Evolutionary conservation across 64 coral and sea anemone species (phyloP).

Genomic region (Stichodactyla mertensii): DNA sequence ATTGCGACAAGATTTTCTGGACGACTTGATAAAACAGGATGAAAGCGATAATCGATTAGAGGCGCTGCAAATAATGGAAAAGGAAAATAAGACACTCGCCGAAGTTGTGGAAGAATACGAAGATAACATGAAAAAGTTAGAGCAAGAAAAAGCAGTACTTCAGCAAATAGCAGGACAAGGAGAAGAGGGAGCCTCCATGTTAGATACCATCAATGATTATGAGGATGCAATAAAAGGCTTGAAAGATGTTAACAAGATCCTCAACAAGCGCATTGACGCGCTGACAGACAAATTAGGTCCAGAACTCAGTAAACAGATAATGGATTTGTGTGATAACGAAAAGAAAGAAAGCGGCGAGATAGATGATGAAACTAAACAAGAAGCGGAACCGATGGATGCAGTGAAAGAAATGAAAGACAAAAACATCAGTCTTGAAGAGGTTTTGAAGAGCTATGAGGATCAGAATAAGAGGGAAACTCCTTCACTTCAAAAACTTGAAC

Average conservation of each 20-base stretch:
- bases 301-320: conserved; percentile 41
- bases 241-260: conserved; percentile 32
- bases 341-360: background rate
- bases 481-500: background rate
- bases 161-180: conserved; percentile 16
- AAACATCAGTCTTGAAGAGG: conserved; percentile 8
- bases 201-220: conserved; percentile 31
- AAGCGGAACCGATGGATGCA: background rate
- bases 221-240: conserved; percentile 55
- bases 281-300: conserved; percentile 49
- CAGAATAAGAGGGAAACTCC: background rate
- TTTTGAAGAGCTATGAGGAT: background rate
- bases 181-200: conserved; percentile 16
- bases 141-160: conserved; percentile 7
- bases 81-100: conserved; percentile 46
- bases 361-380: background rate
- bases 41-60: background rate
- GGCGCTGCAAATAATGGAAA: conserved; percentile 33
- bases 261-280: conserved; percentile 45
- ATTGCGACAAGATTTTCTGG: conserved; percentile 28
- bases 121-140: conserved; percentile 25
- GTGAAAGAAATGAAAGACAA: conserved; percentile 5
- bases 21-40: background rate
- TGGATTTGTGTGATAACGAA: conserved; percentile 4
- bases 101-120: conserved; percentile 51